Conservation (phyloP, 2,888 invertebrate genomes). For the Branchellion lobata region DNA sequence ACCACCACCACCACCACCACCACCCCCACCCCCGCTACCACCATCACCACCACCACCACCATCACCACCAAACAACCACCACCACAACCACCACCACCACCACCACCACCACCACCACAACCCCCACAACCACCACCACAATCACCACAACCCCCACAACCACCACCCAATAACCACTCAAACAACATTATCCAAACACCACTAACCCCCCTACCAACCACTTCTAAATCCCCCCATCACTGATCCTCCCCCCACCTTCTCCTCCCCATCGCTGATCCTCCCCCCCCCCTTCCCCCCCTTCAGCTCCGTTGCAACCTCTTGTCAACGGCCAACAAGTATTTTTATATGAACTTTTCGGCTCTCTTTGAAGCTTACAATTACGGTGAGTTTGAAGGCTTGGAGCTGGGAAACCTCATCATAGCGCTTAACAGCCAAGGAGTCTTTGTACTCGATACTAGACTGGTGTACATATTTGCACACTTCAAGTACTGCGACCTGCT, state of each 20-base stretch:
- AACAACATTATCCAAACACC: neutral
- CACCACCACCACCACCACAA: too few relatives aligned
- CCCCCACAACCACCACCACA: too few relatives aligned
- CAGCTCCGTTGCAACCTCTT: constrained; percentile 46
- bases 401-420: constrained; percentile 51
- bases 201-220: neutral
- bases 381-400: constrained; percentile 48
- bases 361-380: constrained; percentile 52
- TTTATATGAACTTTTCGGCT: constrained; percentile 52
- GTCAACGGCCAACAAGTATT: constrained; percentile 43
- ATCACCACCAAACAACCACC: too few relatives aligned
- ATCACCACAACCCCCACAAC: too few relatives aligned
- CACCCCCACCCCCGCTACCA: too few relatives aligned
- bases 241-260: neutral
- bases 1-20: too few relatives aligned
- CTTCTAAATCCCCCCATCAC: neutral
- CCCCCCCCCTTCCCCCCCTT: neutral
- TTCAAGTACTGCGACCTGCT: constrained; percentile 51
- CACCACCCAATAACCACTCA: too few relatives aligned
- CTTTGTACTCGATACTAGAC: constrained; percentile 50
- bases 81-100: too few relatives aligned
- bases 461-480: constrained; percentile 43
- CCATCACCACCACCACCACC: too few relatives aligned
- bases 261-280: neutral
- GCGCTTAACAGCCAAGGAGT: constrained; percentile 51